Conservation (phyloP, 2,888 invertebrate species). For the Brenthis hecate region DNA sequence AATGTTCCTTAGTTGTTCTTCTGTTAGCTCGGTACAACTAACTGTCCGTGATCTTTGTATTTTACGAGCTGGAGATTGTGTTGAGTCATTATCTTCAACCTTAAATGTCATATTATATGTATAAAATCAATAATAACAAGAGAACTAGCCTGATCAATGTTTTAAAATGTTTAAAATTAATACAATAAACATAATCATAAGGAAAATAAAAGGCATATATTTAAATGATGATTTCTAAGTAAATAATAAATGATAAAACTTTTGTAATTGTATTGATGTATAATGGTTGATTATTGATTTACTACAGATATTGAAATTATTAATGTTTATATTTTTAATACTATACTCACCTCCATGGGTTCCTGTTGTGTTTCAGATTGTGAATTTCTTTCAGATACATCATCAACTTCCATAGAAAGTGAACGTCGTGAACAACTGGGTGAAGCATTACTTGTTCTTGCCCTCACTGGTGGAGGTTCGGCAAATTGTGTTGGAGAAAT, state of each 20-base stretch:
- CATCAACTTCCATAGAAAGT: conserved; percentile 78
- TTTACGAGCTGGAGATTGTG: conserved; percentile 71
- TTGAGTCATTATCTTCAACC: conserved; percentile 79
- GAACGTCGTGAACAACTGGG: conserved; percentile 76
- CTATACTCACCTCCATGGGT: conserved; percentile 69
- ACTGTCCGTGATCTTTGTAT: conserved; percentile 71
- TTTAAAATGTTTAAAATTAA: too few species aligned
- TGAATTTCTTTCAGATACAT: conserved; percentile 72
- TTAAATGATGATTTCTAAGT: too few species aligned
- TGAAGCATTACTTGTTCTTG: conserved; percentile 65
- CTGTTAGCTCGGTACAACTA: conserved; percentile 83
- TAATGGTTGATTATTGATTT: too few species aligned
- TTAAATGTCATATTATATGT: conserved; percentile 44
- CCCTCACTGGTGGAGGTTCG: conserved; percentile 71
- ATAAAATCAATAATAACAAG: neutral
- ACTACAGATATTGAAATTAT: too few species aligned
- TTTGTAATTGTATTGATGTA: too few species aligned
- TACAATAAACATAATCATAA: too few species aligned
- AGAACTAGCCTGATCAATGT: too few species aligned
- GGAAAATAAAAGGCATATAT: too few species aligned
- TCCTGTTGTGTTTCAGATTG: conserved; percentile 71
- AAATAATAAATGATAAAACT: too few species aligned
- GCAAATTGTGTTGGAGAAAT: conserved; percentile 76
- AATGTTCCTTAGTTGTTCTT: conserved; percentile 84
- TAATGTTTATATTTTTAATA: neutral